Evolutionary conservation across 1,140 invertebrate genomes (phyloP).

Genomic region (Holotrichia oblita): DNA sequence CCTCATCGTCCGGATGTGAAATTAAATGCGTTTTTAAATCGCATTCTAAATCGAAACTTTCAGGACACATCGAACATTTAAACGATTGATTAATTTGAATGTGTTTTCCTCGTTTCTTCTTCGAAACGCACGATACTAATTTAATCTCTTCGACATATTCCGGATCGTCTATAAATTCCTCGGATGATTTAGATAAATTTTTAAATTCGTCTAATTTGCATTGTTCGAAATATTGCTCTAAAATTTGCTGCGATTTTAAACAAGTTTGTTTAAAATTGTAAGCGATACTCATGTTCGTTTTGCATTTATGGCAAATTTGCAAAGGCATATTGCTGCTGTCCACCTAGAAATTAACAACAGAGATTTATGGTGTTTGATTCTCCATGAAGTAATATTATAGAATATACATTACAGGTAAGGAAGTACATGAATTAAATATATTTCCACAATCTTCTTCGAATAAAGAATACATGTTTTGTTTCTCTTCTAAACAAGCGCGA

Average conservation of each 20-base stretch:
- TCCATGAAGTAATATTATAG: slow-evolving; percentile 4
- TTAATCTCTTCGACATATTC: not conserved
- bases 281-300: slow-evolving; percentile 44
- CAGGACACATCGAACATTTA: slow-evolving; percentile 36
- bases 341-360: slow-evolving; percentile 42
- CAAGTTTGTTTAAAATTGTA: slow-evolving; percentile 50
- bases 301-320: slow-evolving; percentile 49
- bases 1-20: slow-evolving; percentile 46
- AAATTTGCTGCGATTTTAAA: slow-evolving; percentile 46
- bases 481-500: slow-evolving; percentile 49
- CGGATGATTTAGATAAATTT: slow-evolving; percentile 24
- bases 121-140: not conserved
- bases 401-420: slow-evolving; percentile 43
- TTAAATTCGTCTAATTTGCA: not conserved
- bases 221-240: slow-evolving; percentile 46
- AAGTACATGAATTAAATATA: slow-evolving; percentile 50
- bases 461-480: slow-evolving; percentile 46
- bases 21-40: slow-evolving; percentile 50
- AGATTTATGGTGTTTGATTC: not conserved
- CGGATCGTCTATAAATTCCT: not conserved
- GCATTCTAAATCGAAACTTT: slow-evolving; percentile 42
- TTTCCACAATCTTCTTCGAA: slow-evolving; percentile 43
- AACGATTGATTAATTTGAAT: slow-evolving; percentile 13
- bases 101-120: slow-evolving; percentile 21
- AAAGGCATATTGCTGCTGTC: slow-evolving; percentile 44